Evolutionary conservation across 2,888 invertebrate genomes (phyloP).

Genomic region (Heliconius ethilla): DNA sequence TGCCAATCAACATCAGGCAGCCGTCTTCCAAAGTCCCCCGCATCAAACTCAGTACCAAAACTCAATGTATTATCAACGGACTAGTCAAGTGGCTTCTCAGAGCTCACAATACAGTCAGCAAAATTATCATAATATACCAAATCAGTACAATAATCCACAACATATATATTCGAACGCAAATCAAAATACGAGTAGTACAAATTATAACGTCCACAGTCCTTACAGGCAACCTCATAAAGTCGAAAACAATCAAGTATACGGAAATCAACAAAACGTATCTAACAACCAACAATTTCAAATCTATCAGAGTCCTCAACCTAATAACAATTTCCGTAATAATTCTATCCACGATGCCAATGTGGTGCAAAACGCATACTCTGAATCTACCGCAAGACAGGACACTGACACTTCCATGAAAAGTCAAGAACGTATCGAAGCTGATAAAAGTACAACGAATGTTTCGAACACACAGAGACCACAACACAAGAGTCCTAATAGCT

Average conservation of each 20-base stretch:
- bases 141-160: conserved; percentile 64
- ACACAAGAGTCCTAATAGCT: conserved; percentile 67
- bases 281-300: conserved; percentile 69
- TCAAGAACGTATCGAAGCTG: conserved; percentile 53
- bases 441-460: conserved; percentile 57
- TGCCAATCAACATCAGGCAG: conserved; percentile 60
- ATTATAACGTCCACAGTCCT: conserved; percentile 66
- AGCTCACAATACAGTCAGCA: conserved; percentile 66
- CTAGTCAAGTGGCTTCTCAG: conserved; percentile 57
- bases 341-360: conserved; percentile 52
- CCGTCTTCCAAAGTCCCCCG: conserved; percentile 71
- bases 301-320: conserved; percentile 72
- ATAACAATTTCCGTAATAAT: conserved; percentile 59
- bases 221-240: conserved; percentile 67
- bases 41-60: conserved; percentile 74
- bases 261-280: conserved; percentile 43
- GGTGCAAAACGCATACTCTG: conserved; percentile 54
- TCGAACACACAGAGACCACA: conserved; percentile 55
- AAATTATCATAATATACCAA: conserved; percentile 63
- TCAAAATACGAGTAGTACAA: conserved; percentile 59
- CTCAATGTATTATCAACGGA: conserved; percentile 70
- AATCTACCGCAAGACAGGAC: conserved; percentile 59
- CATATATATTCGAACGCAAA: conserved; percentile 60
- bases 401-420: conserved; percentile 50
- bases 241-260: conserved; percentile 61